These are phyloP conservation scores for Hypsopygia costalis DNA, from an alignment of 2,888 invertebrate genomes.

Conservation along the genomic window DNA sequence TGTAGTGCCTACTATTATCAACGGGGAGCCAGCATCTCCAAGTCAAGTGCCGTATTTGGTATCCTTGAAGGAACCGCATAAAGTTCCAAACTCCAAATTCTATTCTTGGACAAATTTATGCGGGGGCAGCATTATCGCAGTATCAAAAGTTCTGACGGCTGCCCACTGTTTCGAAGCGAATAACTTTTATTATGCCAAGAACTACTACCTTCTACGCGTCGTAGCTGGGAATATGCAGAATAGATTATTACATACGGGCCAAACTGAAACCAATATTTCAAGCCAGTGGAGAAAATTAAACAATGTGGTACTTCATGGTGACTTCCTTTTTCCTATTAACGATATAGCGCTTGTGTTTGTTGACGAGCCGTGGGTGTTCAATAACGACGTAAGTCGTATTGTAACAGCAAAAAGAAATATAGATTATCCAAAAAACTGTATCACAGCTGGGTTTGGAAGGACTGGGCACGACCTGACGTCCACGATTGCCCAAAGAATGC, in stretches of 20 bases:
- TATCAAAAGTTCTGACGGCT: slow-evolving; percentile 23
- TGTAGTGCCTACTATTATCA: slow-evolving; percentile 23
- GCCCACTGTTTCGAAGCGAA: slow-evolving; percentile 31
- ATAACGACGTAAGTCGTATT: slow-evolving; percentile 12
- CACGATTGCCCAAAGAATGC: slow-evolving; percentile 17
- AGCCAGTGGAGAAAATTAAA: slow-evolving; percentile 31
- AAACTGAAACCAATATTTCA: slow-evolving; percentile 12
- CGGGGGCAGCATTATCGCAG: slow-evolving; percentile 22
- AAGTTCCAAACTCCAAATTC: slow-evolving; percentile 1
- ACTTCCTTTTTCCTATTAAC: slow-evolving; percentile 30
- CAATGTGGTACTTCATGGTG: slow-evolving; percentile 21
- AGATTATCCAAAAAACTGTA: slow-evolving; percentile 17
- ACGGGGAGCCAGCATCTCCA: slow-evolving; percentile 18
- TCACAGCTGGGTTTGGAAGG: slow-evolving; percentile 20
- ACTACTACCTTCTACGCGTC: slow-evolving; percentile 12
- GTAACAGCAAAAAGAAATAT: slow-evolving; percentile 3
- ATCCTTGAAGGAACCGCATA: slow-evolving; percentile 19
- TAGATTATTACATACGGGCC: slow-evolving; percentile 13
- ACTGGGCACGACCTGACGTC: not conserved
- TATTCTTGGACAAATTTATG: slow-evolving; percentile 21
- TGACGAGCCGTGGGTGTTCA: slow-evolving; percentile 11
- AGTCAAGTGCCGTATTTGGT: slow-evolving; percentile 27
- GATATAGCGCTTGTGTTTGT: slow-evolving; percentile 21
- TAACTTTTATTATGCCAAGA: slow-evolving; percentile 13
- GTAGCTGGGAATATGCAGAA: slow-evolving; percentile 21